These are phyloP conservation scores for Cinara cedri DNA, from an alignment of 2,888 invertebrate genomes.

Conservation along the genomic window DNA sequence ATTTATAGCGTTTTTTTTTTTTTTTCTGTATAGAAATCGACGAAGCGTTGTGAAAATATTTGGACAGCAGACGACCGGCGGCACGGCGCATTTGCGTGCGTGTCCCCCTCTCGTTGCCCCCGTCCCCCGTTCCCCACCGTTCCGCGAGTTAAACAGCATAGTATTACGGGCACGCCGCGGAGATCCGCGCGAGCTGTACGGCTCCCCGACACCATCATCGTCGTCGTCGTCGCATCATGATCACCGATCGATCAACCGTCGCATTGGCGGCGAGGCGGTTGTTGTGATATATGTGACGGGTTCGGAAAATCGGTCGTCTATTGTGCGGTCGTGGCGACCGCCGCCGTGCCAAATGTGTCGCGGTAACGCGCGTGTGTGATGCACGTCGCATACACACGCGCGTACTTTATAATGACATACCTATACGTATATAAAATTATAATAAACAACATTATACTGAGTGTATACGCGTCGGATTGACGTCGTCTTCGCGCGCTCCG, in stretches of 20 bases:
- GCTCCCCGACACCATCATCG: too few relatives aligned
- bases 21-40: slow-evolving; percentile 22
- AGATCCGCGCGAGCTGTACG: not conserved
- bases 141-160: too few relatives aligned
- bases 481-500: not conserved
- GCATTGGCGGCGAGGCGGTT: not conserved
- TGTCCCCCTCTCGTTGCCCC: not conserved
- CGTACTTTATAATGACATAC: too few relatives aligned
- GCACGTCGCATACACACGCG: too few relatives aligned
- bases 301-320: slow-evolving; percentile 36
- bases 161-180: not conserved
- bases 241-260: slow-evolving; percentile 40
- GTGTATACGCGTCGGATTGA: not conserved
- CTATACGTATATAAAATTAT: too few relatives aligned
- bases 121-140: too few relatives aligned
- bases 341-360: slow-evolving; percentile 11
- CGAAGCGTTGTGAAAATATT: slow-evolving; percentile 50
- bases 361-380: not conserved
- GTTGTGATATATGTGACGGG: slow-evolving; percentile 29
- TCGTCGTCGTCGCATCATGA: too few relatives aligned
- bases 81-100: not conserved
- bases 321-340: not conserved
- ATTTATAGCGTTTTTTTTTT: not conserved
- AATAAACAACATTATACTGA: too few relatives aligned
- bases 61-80: slow-evolving; percentile 35